Conservation (phyloP, 2,888 invertebrate species). For the Hemaris fuciformis region DNA sequence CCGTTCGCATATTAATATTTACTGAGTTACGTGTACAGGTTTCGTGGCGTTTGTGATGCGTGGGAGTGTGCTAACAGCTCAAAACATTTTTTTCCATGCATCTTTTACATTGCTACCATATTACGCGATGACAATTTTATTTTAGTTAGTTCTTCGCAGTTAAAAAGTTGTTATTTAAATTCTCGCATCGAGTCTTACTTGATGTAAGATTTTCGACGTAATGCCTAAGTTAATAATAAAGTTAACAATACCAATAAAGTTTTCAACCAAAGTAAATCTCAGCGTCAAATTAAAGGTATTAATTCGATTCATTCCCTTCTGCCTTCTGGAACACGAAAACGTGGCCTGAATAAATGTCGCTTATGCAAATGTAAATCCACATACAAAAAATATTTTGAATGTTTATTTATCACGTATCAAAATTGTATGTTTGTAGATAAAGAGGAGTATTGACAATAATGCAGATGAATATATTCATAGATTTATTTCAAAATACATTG, state of each 20-base stretch:
- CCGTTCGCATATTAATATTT: constrained; percentile 29
- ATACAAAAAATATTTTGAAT: not conserved
- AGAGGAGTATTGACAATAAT: not conserved
- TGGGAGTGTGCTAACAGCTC: constrained; percentile 7
- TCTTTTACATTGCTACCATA: not conserved
- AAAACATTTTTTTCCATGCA: constrained; percentile 5
- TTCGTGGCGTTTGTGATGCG: constrained; percentile 6
- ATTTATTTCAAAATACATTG: not conserved
- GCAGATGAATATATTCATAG: not conserved
- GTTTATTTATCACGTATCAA: not conserved
- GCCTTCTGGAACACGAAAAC: not conserved
- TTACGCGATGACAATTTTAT: not conserved
- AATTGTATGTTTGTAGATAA: not conserved
- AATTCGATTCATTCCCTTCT: not conserved
- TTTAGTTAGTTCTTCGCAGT: not conserved
- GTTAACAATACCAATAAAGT: not conserved
- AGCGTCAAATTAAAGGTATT: not conserved
- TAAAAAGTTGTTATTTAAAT: not conserved
- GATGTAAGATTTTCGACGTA: not conserved
- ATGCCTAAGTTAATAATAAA: not conserved
- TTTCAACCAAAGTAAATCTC: not conserved
- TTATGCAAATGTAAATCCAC: not conserved
- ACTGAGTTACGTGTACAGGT: constrained; percentile 19
- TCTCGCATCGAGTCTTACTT: not conserved
- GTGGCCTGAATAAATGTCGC: not conserved